Evolutionary conservation across 1,140 invertebrate species (phyloP).

Genomic region (Telenomus remus): DNA sequence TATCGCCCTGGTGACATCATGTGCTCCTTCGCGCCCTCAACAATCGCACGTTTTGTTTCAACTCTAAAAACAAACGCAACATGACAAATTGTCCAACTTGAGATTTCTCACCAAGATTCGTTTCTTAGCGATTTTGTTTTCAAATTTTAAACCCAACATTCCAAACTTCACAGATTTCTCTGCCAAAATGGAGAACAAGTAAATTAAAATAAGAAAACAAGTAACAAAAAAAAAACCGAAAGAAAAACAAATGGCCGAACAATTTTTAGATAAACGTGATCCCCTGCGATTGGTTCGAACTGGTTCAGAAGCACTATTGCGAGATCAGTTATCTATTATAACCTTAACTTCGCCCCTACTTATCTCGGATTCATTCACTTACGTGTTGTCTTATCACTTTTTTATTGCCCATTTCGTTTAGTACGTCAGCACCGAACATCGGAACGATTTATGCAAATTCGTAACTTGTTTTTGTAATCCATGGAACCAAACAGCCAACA

Average conservation of each 20-base stretch:
- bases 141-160: too few relatives aligned
- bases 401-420: constrained; percentile 49
- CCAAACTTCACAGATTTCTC: too few relatives aligned
- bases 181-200: too few relatives aligned
- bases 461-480: too few relatives aligned
- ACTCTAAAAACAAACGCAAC: constrained; percentile 44
- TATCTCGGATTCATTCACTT: constrained; percentile 56
- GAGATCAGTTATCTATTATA: constrained; percentile 53
- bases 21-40: constrained; percentile 32
- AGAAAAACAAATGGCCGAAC: not conserved
- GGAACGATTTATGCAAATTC: not conserved
- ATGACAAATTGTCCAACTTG: too few relatives aligned
- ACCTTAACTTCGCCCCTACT: constrained; percentile 44
- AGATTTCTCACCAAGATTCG: too few relatives aligned
- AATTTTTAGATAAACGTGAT: constrained; percentile 38
- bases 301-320: constrained; percentile 40
- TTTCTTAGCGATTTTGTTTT: too few relatives aligned
- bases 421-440: constrained; percentile 3
- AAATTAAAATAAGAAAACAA: too few relatives aligned
- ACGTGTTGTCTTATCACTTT: constrained; percentile 44
- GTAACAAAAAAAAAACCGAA: too few relatives aligned
- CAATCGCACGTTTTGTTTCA: constrained; percentile 43
- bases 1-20: constrained; percentile 48
- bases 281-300: constrained; percentile 39
- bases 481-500: too few relatives aligned